Conservation (phyloP, 2,888 invertebrate genomes). For the Cerastoderma edule region DNA sequence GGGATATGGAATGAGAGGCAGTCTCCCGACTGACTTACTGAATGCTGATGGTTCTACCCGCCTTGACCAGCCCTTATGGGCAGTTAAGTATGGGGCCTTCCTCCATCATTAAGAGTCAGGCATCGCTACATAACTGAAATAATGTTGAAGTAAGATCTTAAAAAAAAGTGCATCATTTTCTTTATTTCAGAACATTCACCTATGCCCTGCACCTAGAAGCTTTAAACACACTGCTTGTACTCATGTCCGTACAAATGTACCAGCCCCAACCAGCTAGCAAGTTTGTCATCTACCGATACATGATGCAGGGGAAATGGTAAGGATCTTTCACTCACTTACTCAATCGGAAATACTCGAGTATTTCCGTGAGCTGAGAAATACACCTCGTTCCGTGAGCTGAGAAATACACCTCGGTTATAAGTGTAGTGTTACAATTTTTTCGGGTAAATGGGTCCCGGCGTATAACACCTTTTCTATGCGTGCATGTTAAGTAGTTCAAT, state of each 20-base stretch:
- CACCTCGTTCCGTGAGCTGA: background rate
- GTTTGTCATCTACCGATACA: constrained; percentile 88
- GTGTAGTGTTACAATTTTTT: background rate
- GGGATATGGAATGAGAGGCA: background rate
- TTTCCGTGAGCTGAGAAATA: too few relatives aligned
- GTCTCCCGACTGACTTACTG: background rate
- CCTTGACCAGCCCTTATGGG: background rate
- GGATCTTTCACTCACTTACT: constrained; percentile 13
- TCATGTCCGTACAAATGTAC: constrained; percentile 93
- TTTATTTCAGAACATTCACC: constrained; percentile 78
- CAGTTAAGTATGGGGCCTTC: background rate
- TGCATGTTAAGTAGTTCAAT: constrained; percentile 71
- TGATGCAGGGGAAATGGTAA: constrained; percentile 84
- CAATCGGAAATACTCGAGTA: background rate
- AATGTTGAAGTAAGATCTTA: background rate
- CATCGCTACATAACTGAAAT: background rate
- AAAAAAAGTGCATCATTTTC: background rate
- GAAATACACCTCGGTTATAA: background rate
- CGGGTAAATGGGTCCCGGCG: background rate
- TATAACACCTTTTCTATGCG: background rate
- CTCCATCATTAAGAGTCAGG: background rate
- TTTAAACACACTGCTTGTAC: constrained; percentile 92
- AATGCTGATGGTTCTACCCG: background rate
- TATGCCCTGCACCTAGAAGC: constrained; percentile 88
- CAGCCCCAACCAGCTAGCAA: constrained; percentile 88